Base-by-base conservation (phyloP, 1,140 invertebrate genomes). In the Pantala flavescens region DNA sequence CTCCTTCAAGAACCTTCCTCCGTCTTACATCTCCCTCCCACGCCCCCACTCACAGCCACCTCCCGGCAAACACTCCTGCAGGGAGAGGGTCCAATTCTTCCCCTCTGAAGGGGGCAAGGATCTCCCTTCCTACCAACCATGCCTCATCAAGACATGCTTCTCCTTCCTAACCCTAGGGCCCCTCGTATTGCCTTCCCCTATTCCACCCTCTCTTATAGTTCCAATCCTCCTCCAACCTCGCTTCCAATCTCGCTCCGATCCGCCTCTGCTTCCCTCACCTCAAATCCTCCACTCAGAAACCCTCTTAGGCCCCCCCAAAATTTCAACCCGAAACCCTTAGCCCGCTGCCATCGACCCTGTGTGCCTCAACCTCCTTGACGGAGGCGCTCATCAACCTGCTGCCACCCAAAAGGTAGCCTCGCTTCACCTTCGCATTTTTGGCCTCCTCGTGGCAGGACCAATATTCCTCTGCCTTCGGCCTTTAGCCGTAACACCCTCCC, bases 1-100 rank as follows among this genome's bases (percentile, higher is more conserved):
- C n/a, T 63, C n/a, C 49, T 63, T 63, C 49, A 63, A 63, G 49
- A 63, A 12, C 49, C n/a, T 63, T 63, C n/a, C 49, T 63, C 49
- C 28, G 28, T 36, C 28, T 36, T 36, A 36, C 28, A 9, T 63
- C 49, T 63, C 49, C 49, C 49, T 63, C 49, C 49, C 49, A 19
- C 49, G 49, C n/a, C 49, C n/a, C n/a, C 49, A 49, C 16, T 63
- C 49, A 16, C 49, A 63, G 16, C 43, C 12, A 63, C 49, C n/a
- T 21, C 49, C 49, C 49, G 5, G 14, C 49, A 21, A 63, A 63
- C 49, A 16, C 49, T 7, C 49, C 49, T 12, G n/a, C 5, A 63
- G n/a, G 49, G n/a, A 63, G n/a, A 21, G 49, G n/a, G 49, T 21
- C 49, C 49, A 16, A 63, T 63, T 63, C 49, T 63, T 63, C 49